Evolutionary conservation across 2,888 invertebrate species (phyloP), one percentile per base, ranked within the genome.

Genomic region (Tachystola acroxantha): DNA sequence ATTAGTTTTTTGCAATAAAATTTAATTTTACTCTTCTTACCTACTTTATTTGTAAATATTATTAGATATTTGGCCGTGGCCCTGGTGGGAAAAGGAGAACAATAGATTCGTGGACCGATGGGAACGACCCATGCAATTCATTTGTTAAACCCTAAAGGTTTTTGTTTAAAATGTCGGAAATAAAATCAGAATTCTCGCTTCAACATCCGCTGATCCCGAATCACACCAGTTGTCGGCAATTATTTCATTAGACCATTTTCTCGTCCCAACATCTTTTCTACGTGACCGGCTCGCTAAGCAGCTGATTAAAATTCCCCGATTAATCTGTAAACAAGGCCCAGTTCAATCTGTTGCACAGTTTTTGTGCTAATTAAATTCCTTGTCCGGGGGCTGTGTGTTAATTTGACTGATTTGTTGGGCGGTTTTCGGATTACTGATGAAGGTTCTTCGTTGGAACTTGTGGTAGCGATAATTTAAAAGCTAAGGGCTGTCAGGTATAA

Each of bases 291-390:
- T 54, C 61, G 53, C 42, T 44, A 50, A 53, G 47, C 39, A 48
- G 48, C 53, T 70, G 60, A 70, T 69, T 70, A 64, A 60, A 67
- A 69, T 69, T 64, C 64, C 57, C 42, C 56, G 62, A 66, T 66
- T 60, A 62, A 53, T 55, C 45, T 46, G 50, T 55, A 56, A 61
- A 60, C 57, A 56, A 53, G 53, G 39, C 45, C 39, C 28, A 34
- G 16, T 32, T 7, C 32, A 28, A 35, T 33, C 42, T 42, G 42
- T 39, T 39, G 33, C 43, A 26, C 39, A 42, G 34, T 37, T 41
- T 47, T 37, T 34, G 39, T 39, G 44, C 40, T 48, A 46, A 50
- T 53, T 49, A 43, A 48, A 48, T 50, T 47, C 43, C 34, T 42
- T 43, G 40, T 36, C 34, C 31, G 35, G 34, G 9, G 19, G 5